Evolutionary conservation across 2,113 vertebrate species (phyloP), one percentile per base, ranked within the genome.

Genomic region (Ochotona curzoniae): DNA sequence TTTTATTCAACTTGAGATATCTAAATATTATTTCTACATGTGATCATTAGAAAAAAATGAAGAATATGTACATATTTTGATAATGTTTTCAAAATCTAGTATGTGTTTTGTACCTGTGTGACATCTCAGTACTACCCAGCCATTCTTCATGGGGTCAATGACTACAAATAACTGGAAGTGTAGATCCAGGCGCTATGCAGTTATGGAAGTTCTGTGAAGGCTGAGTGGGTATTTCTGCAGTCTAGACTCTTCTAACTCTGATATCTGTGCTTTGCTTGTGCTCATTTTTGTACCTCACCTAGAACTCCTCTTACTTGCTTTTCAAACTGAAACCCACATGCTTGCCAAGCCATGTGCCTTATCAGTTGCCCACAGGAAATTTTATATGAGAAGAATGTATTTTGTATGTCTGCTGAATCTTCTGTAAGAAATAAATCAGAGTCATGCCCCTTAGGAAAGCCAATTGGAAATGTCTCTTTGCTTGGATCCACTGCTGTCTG

Each of bases 1-100:
- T 51, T 71, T 95, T 54, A 66, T 90, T 47, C 85, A 91, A 90
- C 9, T 60, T 92, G n/a, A 17, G 81, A 35, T 57, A 60, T 38
- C 54, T 76, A 76, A 80, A 64, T 67, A 71, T 35, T n/a, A 70
- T 67, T 89, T 90, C 32, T 78, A 75, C 3, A 38, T 91, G 8
- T 71, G 80, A 51, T 38, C 1, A 4, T 11, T 85, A 83, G 83
- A 89, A 95, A 26, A 26, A 64, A 83, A 75, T 71, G 30, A 92
- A 17, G 86, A 38, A 57, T 12, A 25, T 20, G 13, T 32, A 18
- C 15, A 21, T 23, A 10, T 49, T 4, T 20, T 1, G 20, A 15
- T 57, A 51, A 28, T 47, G 11, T 63, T 70, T 89, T 81, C 57
- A 88, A 83, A 92, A 86, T 61, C 21, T 82, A 60, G 14, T 70